Percentiles rank a stretch among this genome's conserved stretches.
Conservation (phyloP, 1,140 invertebrate species). For the Homalodisca vitripennis region DNA sequence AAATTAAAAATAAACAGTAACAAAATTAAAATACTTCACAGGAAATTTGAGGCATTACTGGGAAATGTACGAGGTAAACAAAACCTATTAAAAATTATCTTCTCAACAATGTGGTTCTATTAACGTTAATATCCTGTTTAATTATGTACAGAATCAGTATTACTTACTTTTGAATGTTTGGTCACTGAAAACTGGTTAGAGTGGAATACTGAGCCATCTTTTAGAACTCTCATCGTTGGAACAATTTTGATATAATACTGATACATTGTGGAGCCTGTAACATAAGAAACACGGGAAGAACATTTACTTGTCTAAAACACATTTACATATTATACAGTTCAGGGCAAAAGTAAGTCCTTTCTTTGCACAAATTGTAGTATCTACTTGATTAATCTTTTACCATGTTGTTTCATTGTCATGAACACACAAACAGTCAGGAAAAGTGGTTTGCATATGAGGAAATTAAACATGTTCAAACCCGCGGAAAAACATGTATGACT, state of each 20-base stretch:
- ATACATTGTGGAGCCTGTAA: constrained; percentile 87
- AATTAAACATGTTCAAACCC: too few relatives aligned
- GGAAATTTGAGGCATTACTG: too few relatives aligned
- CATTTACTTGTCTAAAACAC: too few relatives aligned
- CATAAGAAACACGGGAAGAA: too few relatives aligned
- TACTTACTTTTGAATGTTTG: constrained; percentile 71
- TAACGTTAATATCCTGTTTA: too few relatives aligned
- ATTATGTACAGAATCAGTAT: neutral
- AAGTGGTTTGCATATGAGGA: neutral
- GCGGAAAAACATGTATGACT: too few relatives aligned
- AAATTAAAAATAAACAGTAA: too few relatives aligned
- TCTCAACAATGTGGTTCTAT: too few relatives aligned
- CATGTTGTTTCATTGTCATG: neutral
- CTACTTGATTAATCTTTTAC: neutral
- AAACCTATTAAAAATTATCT: too few relatives aligned
- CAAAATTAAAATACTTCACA: too few relatives aligned
- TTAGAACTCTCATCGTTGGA: constrained; percentile 83
- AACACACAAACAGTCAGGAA: neutral
- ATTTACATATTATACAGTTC: neutral
- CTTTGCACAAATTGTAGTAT: neutral
- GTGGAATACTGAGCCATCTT: constrained; percentile 69
- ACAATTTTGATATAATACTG: constrained; percentile 98
- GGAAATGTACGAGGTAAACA: too few relatives aligned
- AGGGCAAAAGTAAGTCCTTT: neutral
- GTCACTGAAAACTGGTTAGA: constrained; percentile 97